These are phyloP conservation scores for Pelobates cultripes DNA, from an alignment of 2,797 vertebrate species.

Conservation along the genomic window DNA sequence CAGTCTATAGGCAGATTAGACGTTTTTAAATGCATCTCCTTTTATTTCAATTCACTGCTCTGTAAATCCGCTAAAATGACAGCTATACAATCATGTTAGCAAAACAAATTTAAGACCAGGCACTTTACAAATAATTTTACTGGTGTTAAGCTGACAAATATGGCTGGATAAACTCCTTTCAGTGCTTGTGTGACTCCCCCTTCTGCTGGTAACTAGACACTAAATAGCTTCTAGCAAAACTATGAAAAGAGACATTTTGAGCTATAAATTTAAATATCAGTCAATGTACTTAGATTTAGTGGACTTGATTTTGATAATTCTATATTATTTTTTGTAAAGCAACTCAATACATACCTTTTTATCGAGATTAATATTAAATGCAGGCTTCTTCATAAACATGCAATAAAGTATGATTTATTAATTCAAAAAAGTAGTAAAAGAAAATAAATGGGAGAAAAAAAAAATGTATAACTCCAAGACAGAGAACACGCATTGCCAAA, in stretches of 20 bases:
- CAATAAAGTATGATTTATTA: too few relatives aligned
- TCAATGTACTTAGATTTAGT: too few relatives aligned
- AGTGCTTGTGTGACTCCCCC: slow-evolving; percentile 61
- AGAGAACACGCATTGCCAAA: too few relatives aligned
- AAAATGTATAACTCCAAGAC: too few relatives aligned
- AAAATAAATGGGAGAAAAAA: too few relatives aligned
- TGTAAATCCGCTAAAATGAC: slow-evolving; percentile 42
- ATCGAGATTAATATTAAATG: too few relatives aligned
- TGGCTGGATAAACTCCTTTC: slow-evolving; percentile 77
- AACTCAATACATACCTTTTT: too few relatives aligned
- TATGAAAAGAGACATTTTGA: neutral
- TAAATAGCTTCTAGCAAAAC: slow-evolving; percentile 3
- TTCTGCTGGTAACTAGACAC: slow-evolving; percentile 61
- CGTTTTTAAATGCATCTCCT: neutral
- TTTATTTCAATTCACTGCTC: slow-evolving; percentile 29
- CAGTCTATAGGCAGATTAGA: neutral
- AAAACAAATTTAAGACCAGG: slow-evolving; percentile 55
- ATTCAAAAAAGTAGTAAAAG: too few relatives aligned
- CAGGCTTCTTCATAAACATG: too few relatives aligned
- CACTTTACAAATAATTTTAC: slow-evolving; percentile 63
- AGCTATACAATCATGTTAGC: slow-evolving; percentile 31
- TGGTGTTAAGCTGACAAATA: slow-evolving; percentile 83
- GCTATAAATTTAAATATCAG: neutral
- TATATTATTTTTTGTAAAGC: too few relatives aligned
- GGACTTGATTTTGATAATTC: too few relatives aligned